Conservation (phyloP, 2,888 invertebrate species). For the Caenorhabditis plicata region DNA sequence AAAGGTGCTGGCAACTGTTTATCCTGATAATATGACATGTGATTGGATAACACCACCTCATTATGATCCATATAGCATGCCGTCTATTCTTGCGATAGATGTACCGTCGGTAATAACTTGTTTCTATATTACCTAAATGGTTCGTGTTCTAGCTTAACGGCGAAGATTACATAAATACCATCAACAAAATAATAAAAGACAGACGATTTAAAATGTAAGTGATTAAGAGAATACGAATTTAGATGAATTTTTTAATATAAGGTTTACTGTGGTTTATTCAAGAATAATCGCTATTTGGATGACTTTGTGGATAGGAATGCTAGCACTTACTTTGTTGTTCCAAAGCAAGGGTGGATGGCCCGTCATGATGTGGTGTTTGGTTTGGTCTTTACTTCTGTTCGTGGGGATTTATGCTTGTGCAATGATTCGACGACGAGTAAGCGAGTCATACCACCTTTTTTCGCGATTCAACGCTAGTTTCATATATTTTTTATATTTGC, state of each 20-base stretch:
- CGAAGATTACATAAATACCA: constrained; percentile 90
- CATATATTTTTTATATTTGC: too few relatives aligned
- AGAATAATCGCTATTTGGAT: constrained; percentile 59
- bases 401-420: constrained; percentile 57
- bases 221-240: not conserved
- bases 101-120: constrained; percentile 40
- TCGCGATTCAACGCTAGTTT: not conserved
- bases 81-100: constrained; percentile 51
- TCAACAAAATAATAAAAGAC: constrained; percentile 89
- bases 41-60: constrained; percentile 63
- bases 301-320: constrained; percentile 48
- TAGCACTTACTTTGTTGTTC: constrained; percentile 52
- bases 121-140: not conserved
- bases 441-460: constrained; percentile 1
- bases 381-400: constrained; percentile 55
- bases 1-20: constrained; percentile 55
- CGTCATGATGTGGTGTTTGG: constrained; percentile 58
- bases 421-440: constrained; percentile 54
- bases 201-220: constrained; percentile 71
- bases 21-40: constrained; percentile 57
- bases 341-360: constrained; percentile 49
- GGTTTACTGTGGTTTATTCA: constrained; percentile 55
- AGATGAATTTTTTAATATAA: constrained; percentile 11
- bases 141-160: constrained; percentile 77
- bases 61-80: constrained; percentile 61